Base-by-base conservation (phyloP, 1,140 invertebrate genomes). In the Patella vulgata region DNA sequence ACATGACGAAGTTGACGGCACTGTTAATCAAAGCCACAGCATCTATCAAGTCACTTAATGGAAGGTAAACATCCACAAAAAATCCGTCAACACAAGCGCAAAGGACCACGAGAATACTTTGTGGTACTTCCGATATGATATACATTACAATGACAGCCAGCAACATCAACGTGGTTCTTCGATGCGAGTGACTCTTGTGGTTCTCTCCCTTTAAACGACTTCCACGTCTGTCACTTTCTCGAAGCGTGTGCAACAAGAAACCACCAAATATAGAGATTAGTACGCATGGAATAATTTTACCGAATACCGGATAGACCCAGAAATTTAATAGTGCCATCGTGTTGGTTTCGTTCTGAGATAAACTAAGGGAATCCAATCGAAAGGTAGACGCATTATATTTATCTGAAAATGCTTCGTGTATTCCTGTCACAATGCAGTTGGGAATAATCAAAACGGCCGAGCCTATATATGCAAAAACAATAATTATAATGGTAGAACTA, bases 1-100 rank as follows among this genome's bases (percentile, higher is more conserved):
- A 97, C 21, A 97, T 87, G 33, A 97, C 89, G 77, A 97, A 97
- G 75, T 95, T 96, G 33, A 97, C 91, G 5, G 93, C 91, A 8
- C 93, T 93, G 82, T 97, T 98, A 46, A 96, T 83, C 8, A 98
- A 84, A 0, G 96, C 94, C 57, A 97, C 81, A 14, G 96, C 88
- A 79, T 98, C 96, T 89, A 97, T 93, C 9, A 96, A 74, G 78
- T 96, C 93, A 1, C 93, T 93, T 53, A 96, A 90, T 19, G 83
- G 76, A 30, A 75, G 55, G 71, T 87, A 87, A n/a, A 85, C 77
- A 47, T 79, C 54, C 33, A 75, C 52, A 56, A 79, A 81, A 42
- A 80, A 80, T 1, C 54, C 57, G 3, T 71, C 42, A 4, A 67
- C 66, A 46, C 73, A 72, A 1, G 79, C 71, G n/a, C 71, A 73